Evolutionary conservation across 2,888 invertebrate species (phyloP).

Genomic region (Melitaea athalia): DNA sequence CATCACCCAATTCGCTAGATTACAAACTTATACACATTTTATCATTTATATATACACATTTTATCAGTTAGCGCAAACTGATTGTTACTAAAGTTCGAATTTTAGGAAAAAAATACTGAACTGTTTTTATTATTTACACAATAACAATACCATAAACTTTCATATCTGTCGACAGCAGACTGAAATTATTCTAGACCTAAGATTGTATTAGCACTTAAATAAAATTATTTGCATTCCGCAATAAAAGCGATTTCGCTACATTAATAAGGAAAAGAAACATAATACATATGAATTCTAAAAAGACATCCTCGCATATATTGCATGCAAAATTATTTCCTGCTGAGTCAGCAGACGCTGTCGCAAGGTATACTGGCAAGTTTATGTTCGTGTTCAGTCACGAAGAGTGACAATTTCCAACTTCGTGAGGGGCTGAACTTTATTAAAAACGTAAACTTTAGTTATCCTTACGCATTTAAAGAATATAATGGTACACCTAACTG

Average conservation of each 20-base stretch:
- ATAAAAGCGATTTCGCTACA: not conserved
- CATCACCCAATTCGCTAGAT: too few relatives aligned
- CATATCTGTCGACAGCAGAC: not conserved
- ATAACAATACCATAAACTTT: not conserved
- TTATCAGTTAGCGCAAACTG: not conserved
- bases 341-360: slow-evolving; percentile 26
- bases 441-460: not conserved
- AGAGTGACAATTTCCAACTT: not conserved
- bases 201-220: not conserved
- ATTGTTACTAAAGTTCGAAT: not conserved
- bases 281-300: slow-evolving; percentile 25
- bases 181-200: not conserved
- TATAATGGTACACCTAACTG: not conserved
- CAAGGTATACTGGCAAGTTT: slow-evolving; percentile 4
- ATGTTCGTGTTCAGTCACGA: not conserved
- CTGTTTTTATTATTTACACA: not conserved
- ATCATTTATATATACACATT: not conserved
- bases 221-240: slow-evolving; percentile 1
- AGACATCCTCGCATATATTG: slow-evolving; percentile 20
- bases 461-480: not conserved
- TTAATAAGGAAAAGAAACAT: slow-evolving; percentile 8
- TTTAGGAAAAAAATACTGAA: not conserved
- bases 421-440: not conserved
- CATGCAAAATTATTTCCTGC: slow-evolving; percentile 34
- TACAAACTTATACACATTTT: not conserved